phyloP scores from a whole-genome alignment of 1,140 invertebrate species.

The Lethocerus indicus region DNA sequence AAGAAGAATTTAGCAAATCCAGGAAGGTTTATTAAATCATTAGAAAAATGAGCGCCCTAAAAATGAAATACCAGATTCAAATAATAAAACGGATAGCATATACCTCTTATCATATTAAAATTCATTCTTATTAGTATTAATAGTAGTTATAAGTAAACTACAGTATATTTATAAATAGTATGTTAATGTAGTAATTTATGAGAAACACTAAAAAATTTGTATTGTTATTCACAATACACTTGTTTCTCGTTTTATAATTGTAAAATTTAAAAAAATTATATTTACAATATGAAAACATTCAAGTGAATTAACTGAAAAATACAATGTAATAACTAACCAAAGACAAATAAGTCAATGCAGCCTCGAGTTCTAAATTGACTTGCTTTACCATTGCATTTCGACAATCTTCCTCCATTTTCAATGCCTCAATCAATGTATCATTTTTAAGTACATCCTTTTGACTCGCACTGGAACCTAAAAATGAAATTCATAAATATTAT shows the following conservation, averaged over 20 bases:
- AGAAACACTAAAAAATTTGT: too few relatives aligned
- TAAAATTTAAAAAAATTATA: too few relatives aligned
- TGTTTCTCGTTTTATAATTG: too few relatives aligned
- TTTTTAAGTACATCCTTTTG: too few relatives aligned
- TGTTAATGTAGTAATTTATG: too few relatives aligned
- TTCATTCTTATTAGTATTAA: background rate
- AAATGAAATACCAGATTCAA: slow-evolving; percentile 18
- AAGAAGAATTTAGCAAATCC: slow-evolving; percentile 83
- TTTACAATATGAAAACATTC: too few relatives aligned
- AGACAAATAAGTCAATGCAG: slow-evolving; percentile 62
- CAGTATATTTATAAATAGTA: background rate
- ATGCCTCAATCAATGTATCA: slow-evolving; percentile 42
- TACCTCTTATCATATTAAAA: background rate
- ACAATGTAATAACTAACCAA: slow-evolving; percentile 48
- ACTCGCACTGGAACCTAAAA: too few relatives aligned
- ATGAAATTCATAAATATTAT: too few relatives aligned
- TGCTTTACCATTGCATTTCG: slow-evolving; percentile 41
- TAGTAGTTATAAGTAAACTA: background rate
- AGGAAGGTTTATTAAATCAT: slow-evolving; percentile 58
- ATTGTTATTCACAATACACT: too few relatives aligned
- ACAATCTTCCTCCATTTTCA: slow-evolving; percentile 47
- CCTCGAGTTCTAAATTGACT: slow-evolving; percentile 56
- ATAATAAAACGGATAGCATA: background rate
- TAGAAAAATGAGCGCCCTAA: slow-evolving; percentile 64
- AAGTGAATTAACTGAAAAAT: too few relatives aligned